A percentile compares a stretch with the other conserved stretches of the same genome.
phyloP scores from a whole-genome alignment of 2,113 vertebrate species.

The Zosterops lateralis region DNA sequence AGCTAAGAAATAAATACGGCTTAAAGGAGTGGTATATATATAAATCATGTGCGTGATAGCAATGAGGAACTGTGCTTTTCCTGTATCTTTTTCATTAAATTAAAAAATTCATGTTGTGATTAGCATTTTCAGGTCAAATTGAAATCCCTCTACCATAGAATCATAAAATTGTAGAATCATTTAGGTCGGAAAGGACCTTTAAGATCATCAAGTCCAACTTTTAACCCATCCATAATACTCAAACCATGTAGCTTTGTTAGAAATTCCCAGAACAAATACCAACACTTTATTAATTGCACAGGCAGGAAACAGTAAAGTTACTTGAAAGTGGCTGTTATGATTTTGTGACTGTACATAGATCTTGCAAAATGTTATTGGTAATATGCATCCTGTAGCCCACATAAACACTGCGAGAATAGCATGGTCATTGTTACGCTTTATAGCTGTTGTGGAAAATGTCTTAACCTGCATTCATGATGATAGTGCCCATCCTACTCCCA shows the following conservation, averaged over 20 bases:
- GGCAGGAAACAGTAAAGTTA: conserved; percentile 49
- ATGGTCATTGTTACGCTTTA: conserved; percentile 60
- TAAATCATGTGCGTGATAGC: not conserved
- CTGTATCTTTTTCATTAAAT: conserved; percentile 8
- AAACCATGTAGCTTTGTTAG: not conserved
- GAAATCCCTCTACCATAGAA: not conserved
- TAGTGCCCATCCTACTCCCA: conserved; percentile 50
- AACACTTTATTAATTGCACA: conserved; percentile 27
- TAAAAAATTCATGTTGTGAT: not conserved
- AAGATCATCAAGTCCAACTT: not conserved
- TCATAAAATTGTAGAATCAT: not conserved
- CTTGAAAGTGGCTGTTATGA: conserved; percentile 40
- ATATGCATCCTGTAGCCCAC: conserved; percentile 43
- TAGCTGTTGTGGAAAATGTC: conserved; percentile 65
- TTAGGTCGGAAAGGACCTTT: not conserved
- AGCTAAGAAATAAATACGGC: not conserved
- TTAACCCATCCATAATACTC: not conserved
- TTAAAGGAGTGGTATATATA: not conserved
- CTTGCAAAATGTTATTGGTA: conserved; percentile 59
- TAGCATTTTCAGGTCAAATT: conserved; percentile 4
- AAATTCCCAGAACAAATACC: not conserved
- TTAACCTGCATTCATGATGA: conserved; percentile 54
- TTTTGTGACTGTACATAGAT: conserved; percentile 69
- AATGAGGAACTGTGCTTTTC: conserved; percentile 1
- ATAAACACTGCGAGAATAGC: conserved; percentile 48